Evolutionary conservation across 2,797 vertebrate species (phyloP).

Genomic region (Pseudotriccus pelzelni): DNA sequence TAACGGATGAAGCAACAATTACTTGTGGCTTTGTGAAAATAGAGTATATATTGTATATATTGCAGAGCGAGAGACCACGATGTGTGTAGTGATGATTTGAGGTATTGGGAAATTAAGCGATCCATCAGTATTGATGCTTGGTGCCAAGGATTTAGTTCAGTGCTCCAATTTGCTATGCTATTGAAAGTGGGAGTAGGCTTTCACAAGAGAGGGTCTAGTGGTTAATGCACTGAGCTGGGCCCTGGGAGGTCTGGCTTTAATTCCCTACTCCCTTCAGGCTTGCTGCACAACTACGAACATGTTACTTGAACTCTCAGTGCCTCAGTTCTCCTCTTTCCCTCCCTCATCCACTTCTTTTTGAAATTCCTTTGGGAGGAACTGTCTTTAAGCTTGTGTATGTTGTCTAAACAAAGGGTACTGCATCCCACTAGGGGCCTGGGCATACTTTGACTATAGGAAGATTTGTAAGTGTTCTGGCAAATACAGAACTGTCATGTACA

Average conservation of each 20-base stretch:
- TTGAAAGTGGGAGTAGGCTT: constrained; percentile 28
- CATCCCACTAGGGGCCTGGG: not conserved
- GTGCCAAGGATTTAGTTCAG: constrained; percentile 26
- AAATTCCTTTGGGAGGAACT: not conserved
- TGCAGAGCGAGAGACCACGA: not conserved
- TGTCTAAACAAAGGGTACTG: not conserved
- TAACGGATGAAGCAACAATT: constrained; percentile 63
- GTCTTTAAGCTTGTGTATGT: not conserved
- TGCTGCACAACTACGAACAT: not conserved
- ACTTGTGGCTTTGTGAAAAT: constrained; percentile 66
- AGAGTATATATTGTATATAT: constrained; percentile 36
- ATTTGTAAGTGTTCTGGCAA: constrained; percentile 24
- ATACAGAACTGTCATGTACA: not conserved
- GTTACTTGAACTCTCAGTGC: constrained; percentile 2
- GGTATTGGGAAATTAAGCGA: constrained; percentile 52
- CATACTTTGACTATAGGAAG: not conserved
- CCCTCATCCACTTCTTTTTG: not conserved
- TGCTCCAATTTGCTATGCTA: constrained; percentile 13
- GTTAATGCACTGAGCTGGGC: constrained; percentile 16
- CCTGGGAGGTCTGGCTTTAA: constrained; percentile 38
- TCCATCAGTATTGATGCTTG: constrained; percentile 41
- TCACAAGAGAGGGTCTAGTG: constrained; percentile 7
- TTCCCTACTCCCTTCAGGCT: not conserved
- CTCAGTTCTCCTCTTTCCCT: constrained; percentile 12
- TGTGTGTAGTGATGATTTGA: constrained; percentile 60